Evolutionary conservation across 2,797 vertebrate species (phyloP).

Genomic region (Strix occidentalis): DNA sequence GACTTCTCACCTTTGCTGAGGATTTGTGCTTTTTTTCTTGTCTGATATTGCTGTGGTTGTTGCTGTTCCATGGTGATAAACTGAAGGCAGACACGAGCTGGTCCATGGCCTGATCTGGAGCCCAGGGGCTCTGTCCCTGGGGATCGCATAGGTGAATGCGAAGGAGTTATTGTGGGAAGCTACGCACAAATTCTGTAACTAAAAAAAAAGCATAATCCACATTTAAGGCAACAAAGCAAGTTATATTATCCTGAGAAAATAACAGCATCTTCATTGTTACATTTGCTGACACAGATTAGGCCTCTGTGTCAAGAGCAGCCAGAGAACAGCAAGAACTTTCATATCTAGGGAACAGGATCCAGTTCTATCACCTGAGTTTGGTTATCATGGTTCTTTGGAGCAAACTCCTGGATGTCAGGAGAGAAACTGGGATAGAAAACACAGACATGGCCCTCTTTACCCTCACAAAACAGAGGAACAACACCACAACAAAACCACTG

Average conservation of each 20-base stretch:
- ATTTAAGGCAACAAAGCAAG: background rate
- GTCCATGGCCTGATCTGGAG: background rate
- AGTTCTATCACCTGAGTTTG: rapidly evolving
- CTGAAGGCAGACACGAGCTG: background rate
- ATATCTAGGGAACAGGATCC: background rate
- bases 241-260: background rate
- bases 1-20: background rate
- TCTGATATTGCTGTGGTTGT: background rate
- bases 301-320: background rate
- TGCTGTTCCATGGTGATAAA: background rate
- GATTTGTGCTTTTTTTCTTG: background rate
- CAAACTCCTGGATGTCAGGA: background rate
- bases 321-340: background rate
- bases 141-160: background rate
- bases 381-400: background rate
- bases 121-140: background rate
- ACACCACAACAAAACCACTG: background rate
- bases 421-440: background rate
- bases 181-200: background rate
- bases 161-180: background rate
- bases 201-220: background rate
- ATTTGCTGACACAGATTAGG: background rate
- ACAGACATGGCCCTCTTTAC: background rate
- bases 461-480: background rate
- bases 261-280: background rate